Percentiles rank a stretch among this genome's conserved stretches.
Conservation (phyloP, 2,797 vertebrate genomes). For the Choloepus didactylus region DNA sequence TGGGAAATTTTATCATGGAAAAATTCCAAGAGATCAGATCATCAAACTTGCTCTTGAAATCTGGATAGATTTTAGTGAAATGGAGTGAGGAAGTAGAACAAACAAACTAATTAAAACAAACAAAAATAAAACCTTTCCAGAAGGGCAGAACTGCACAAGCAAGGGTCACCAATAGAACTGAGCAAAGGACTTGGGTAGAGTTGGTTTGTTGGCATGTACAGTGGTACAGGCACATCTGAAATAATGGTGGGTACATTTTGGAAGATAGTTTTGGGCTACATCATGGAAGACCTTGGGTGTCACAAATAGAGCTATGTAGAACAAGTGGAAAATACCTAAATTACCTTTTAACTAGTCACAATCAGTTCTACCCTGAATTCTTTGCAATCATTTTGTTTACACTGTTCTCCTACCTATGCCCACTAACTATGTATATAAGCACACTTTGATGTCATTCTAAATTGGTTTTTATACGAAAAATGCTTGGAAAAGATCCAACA, state of each 20-base stretch:
- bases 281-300: neutral
- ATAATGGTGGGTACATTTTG: neutral
- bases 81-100: neutral
- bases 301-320: neutral
- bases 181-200: neutral
- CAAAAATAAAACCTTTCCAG: neutral
- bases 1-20: neutral
- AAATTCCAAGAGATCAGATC: neutral
- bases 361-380: neutral
- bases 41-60: neutral
- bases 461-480: neutral
- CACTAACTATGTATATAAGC: neutral
- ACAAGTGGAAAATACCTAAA: neutral
- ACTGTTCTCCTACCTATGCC: neutral
- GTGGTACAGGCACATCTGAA: neutral
- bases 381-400: neutral
- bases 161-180: neutral
- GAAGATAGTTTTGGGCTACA: neutral
- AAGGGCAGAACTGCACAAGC: neutral
- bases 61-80: neutral
- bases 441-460: neutral
- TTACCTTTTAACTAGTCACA: neutral
- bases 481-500: neutral
- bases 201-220: neutral
- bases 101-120: neutral